These are phyloP conservation scores for Yponomeuta plumbellus DNA, from an alignment of 2,888 invertebrate species.

Conservation along the genomic window DNA sequence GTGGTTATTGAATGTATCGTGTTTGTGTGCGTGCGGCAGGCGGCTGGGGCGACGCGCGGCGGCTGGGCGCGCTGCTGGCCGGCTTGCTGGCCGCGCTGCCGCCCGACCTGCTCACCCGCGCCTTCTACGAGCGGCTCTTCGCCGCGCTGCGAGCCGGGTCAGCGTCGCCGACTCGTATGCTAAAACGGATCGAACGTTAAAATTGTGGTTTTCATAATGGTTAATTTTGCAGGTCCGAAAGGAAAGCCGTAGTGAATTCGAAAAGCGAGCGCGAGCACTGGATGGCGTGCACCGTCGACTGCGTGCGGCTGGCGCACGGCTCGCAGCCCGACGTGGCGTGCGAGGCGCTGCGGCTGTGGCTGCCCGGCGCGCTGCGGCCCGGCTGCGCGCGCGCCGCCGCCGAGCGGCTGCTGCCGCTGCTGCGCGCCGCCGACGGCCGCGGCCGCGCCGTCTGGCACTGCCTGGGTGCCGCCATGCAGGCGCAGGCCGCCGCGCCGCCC, in stretches of 20 bases:
- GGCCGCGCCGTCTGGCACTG: slow-evolving; percentile 50
- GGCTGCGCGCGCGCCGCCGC: neutral
- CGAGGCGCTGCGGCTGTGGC: neutral
- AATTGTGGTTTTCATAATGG: no score
- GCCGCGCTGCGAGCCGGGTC: slow-evolving; percentile 81
- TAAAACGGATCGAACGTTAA: no score
- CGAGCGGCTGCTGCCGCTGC: slow-evolving; percentile 19
- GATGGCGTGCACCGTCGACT: slow-evolving; percentile 83
- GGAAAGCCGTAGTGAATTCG: slow-evolving; percentile 76
- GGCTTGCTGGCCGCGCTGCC: slow-evolving; percentile 86
- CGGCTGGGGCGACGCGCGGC: slow-evolving; percentile 85
- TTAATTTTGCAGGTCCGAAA: slow-evolving; percentile 70
- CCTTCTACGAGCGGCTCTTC: slow-evolving; percentile 82
- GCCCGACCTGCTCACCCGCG: slow-evolving; percentile 57
- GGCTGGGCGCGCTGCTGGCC: slow-evolving; percentile 84
- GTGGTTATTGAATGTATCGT: no score
- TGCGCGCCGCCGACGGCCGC: no score
- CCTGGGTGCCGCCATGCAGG: slow-evolving; percentile 39
- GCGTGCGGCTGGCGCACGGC: slow-evolving; percentile 68
- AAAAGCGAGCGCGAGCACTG: slow-evolving; percentile 82
- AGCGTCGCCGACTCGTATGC: no score
- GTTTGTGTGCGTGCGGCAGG: slow-evolving; percentile 49
- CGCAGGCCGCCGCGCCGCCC: slow-evolving; percentile 54
- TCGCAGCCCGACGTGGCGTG: slow-evolving; percentile 14
- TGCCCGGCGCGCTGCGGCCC: neutral